phyloP scores from a whole-genome alignment of 2,797 vertebrate genomes.

The Glyptemys insculpta region DNA sequence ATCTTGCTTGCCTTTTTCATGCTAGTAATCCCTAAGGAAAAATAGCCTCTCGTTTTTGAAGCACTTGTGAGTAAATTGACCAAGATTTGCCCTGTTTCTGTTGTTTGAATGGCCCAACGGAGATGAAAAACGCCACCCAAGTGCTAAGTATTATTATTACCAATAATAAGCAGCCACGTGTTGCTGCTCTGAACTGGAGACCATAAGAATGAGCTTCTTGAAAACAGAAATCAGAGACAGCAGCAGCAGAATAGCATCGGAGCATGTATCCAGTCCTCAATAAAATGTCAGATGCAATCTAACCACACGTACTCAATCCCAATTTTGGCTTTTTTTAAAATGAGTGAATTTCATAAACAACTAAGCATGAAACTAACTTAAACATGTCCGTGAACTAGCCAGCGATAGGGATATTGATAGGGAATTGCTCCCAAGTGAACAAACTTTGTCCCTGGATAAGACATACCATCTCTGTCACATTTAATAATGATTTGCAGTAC shows the following conservation, averaged over 20 bases:
- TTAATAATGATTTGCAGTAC: background rate
- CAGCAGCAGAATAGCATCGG: background rate
- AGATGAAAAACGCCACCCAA: background rate
- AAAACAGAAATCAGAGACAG: background rate
- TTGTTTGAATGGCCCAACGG: background rate
- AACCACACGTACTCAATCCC: background rate
- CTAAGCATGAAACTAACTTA: background rate
- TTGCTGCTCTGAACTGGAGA: background rate
- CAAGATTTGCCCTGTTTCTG: background rate
- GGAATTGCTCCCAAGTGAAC: background rate
- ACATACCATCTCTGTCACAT: background rate
- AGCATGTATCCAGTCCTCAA: background rate
- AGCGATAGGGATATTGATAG: background rate
- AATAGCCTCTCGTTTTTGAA: background rate
- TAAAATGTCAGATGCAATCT: background rate
- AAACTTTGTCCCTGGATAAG: background rate
- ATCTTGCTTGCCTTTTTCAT: background rate
- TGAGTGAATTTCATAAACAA: constrained; percentile 8
- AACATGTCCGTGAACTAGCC: background rate
- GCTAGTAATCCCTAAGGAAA: background rate
- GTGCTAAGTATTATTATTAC: background rate
- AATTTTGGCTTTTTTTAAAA: constrained; percentile 5
- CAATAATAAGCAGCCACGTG: background rate
- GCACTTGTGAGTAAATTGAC: background rate
- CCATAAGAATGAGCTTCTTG: background rate